Percentiles rank a stretch among this genome's conserved stretches.
phyloP scores from a whole-genome alignment of 2,888 invertebrate species.

The Petrolisthes cinctipes region DNA sequence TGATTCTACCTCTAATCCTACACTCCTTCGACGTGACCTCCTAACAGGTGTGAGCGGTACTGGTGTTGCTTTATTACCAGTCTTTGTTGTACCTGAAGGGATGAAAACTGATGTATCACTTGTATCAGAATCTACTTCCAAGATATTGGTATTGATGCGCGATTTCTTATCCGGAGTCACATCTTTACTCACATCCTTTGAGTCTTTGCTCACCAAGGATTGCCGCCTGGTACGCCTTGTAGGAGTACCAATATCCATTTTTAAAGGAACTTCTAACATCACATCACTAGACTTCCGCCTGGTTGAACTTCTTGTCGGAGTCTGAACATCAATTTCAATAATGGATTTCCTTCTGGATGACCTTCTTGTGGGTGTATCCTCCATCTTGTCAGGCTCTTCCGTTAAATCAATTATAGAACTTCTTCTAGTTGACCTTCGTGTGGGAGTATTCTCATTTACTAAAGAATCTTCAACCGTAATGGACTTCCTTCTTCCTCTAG shows the following conservation, averaged over 20 bases:
- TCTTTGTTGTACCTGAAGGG: too few relatives aligned
- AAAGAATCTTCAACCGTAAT: neutral
- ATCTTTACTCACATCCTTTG: neutral
- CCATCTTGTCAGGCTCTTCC: neutral
- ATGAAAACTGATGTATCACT: too few relatives aligned
- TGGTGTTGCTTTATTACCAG: too few relatives aligned
- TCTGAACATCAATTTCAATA: neutral
- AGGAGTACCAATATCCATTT: too few relatives aligned
- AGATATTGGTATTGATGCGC: too few relatives aligned
- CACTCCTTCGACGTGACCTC: too few relatives aligned
- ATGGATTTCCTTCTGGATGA: neutral
- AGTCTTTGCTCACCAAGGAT: neutral
- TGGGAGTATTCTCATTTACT: too few relatives aligned
- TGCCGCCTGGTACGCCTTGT: neutral
- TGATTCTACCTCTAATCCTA: too few relatives aligned
- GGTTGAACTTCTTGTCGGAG: neutral
- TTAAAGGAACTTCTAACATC: neutral
- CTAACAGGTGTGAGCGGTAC: too few relatives aligned
- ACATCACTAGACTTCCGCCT: neutral
- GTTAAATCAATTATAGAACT: too few relatives aligned
- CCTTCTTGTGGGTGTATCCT: neutral
- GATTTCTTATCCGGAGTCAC: neutral
- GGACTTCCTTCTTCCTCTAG: neutral
- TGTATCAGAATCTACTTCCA: too few relatives aligned
- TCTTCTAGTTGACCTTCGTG: too few relatives aligned